Evolutionary conservation across 2,797 vertebrate genomes (phyloP), one percentile per base, ranked within the genome.

Genomic region (Artibeus lituratus): DNA sequence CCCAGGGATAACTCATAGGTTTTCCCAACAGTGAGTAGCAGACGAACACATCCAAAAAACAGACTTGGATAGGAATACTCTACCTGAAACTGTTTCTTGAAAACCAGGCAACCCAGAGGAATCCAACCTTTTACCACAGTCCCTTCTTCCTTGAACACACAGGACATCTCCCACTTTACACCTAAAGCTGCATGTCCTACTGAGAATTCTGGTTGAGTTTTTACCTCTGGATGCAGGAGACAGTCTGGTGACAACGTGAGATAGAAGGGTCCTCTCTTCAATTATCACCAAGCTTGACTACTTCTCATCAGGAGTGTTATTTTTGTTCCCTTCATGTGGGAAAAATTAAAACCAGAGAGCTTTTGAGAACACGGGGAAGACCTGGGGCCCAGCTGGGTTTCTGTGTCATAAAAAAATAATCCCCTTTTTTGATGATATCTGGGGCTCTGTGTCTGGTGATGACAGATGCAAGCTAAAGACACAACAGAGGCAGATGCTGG

Each of bases 1-100:
- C 11, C 5, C 22, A 32, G 24, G 53, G 21, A 26, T 24, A 65
- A n/a, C 3, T 51, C n/a, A 65, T 18, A 39, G 53, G 32, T 12
- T 59, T 26, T 32, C 42, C 19, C 19, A 26, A 24, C 0, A 7
- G 5, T 24, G 6, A 39, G 22, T 9, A 8, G 7, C 18, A 39
- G 7, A 18, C 0, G 24, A 21, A 10, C 39, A 15, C n/a, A 16
- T 5, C 44, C 29, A 10, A 16, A 15, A 2, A 4, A 14, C 21
- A 57, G 9, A 39, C 42, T 7, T 1, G 2, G 11, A 91, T 24
- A 16, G 14, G 55, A 57, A 57, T 57, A 10, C 22, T 57, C 55
- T 24, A 5, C 1, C 47, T 12, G n/a, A 22, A 37, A 18, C 26
- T 12, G 15, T 16, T 8, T 18, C 15, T 57, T 5, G 9, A 32